Evolutionary conservation across 2,888 invertebrate species (phyloP).

Genomic region (Phyto melanocephala): DNA sequence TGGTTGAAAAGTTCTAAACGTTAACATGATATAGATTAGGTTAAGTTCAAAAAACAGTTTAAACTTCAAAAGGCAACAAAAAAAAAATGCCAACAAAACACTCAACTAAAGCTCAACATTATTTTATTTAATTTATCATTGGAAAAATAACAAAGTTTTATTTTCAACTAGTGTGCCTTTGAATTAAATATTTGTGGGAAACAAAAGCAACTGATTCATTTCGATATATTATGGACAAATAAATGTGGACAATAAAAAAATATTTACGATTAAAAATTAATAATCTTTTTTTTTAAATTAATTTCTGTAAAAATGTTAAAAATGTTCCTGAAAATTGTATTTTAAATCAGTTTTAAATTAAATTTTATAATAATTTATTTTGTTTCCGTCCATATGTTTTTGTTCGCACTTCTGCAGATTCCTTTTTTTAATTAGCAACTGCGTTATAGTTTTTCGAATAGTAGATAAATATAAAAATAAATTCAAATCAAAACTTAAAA

Average conservation of each 20-base stretch:
- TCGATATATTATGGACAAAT: neutral
- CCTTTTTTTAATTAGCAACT: constrained; percentile 19
- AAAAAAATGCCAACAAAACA: neutral
- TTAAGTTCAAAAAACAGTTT: constrained; percentile 35
- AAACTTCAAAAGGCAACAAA: constrained; percentile 1
- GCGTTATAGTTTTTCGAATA: constrained; percentile 2
- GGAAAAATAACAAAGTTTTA: constrained; percentile 35
- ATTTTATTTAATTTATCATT: constrained; percentile 50
- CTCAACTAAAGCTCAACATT: constrained; percentile 37
- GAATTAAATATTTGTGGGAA: constrained; percentile 63
- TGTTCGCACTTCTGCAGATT: neutral
- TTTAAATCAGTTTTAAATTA: too few relatives aligned
- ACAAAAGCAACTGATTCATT: constrained; percentile 11
- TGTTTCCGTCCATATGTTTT: neutral
- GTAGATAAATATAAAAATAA: constrained; percentile 11
- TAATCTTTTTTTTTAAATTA: too few relatives aligned
- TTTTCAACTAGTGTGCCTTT: constrained; percentile 28
- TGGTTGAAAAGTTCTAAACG: constrained; percentile 56
- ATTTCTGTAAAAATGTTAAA: too few relatives aligned
- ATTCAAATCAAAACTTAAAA: constrained; percentile 17
- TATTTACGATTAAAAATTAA: too few relatives aligned
- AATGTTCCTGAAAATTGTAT: too few relatives aligned
- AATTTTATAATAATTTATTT: too few relatives aligned
- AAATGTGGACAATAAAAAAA: neutral
- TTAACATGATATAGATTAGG: constrained; percentile 51